These are phyloP conservation scores for Drosophila meridiana DNA, from an alignment of 2,888 invertebrate species.

Conservation along the genomic window DNA sequence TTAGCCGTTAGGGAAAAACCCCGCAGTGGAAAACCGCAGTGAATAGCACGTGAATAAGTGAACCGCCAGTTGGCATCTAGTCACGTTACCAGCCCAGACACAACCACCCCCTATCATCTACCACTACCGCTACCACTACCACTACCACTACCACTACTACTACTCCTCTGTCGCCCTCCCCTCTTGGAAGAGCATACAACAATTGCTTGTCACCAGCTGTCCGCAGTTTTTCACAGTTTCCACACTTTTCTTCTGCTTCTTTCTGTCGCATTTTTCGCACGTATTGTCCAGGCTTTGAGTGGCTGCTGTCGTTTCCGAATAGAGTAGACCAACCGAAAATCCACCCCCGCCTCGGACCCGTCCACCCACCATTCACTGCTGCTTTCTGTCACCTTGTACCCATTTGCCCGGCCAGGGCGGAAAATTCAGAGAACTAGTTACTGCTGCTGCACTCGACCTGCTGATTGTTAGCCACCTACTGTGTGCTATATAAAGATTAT, in stretches of 20 bases:
- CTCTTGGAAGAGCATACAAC: slow-evolving; percentile 37
- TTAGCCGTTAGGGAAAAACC: slow-evolving; percentile 35
- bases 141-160: neutral
- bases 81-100: slow-evolving; percentile 58
- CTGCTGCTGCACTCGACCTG: slow-evolving; percentile 29
- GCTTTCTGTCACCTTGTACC: slow-evolving; percentile 54
- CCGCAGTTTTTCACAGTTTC: slow-evolving; percentile 63
- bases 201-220: slow-evolving; percentile 76
- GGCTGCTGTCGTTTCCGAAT: slow-evolving; percentile 48
- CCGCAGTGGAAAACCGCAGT: slow-evolving; percentile 55
- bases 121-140: neutral
- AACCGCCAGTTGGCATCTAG: slow-evolving; percentile 63
- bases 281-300: slow-evolving; percentile 67
- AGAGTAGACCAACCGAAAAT: slow-evolving; percentile 22
- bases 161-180: neutral
- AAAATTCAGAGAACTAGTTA: neutral
- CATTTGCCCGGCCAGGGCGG: slow-evolving; percentile 35
- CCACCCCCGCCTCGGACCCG: slow-evolving; percentile 20
- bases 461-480: slow-evolving; percentile 29
- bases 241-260: slow-evolving; percentile 63
- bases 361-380: neutral
- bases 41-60: slow-evolving; percentile 72
- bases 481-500: slow-evolving; percentile 14
- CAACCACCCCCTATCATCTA: neutral
- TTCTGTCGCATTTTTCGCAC: slow-evolving; percentile 71